Base-by-base conservation (phyloP, 1,140 invertebrate species). In the Laupala kohalensis region DNA sequence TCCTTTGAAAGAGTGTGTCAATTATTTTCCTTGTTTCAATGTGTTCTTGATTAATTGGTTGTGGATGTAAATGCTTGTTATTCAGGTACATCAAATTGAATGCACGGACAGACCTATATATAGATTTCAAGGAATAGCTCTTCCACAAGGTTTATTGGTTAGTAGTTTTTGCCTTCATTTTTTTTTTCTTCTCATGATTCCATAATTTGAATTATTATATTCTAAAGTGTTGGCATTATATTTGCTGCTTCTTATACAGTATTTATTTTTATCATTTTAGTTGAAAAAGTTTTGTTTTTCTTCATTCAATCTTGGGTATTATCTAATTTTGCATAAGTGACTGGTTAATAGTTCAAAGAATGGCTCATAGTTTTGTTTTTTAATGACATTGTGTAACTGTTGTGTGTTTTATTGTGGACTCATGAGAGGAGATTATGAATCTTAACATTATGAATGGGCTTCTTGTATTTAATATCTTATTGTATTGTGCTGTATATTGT, bases 71-170 rank as follows among this genome's bases (percentile, higher is more conserved):
- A 68, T 69, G 74, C 25, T 72, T 70, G 73, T 75, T 64, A 76
- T 78, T 69, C 71, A 84, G 83, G 77, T 92, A 19, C 90, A 94
- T 76, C 84, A 87, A 78, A 78, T 93, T 25, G 77, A 86, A 25
- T 81, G 84, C 6, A 80, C 85, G 25, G 83, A 84, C 71, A 85
- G 86, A 4, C 78, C 81, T 19, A 78, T 96, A n/a, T 92, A 92
- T 77, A 84, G 96, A 76, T 90, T 97, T 76, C 96, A 98, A 82
- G 95, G 94, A 0, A 85, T 97, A 0, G 91, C 93, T 0, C 77
- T 97, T 69, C 95, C 96, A 0, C 83, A 78, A 71, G 89, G 89
- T 29, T 84, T 95, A 70, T 77, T 86, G 23, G 83, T 86, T 77
- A 80, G 81, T 72, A 26, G 25, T 12, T 19, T n/a, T 67, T 2